Evolutionary conservation across 2,888 invertebrate genomes (phyloP).

Genomic region (Alcis repandata): DNA sequence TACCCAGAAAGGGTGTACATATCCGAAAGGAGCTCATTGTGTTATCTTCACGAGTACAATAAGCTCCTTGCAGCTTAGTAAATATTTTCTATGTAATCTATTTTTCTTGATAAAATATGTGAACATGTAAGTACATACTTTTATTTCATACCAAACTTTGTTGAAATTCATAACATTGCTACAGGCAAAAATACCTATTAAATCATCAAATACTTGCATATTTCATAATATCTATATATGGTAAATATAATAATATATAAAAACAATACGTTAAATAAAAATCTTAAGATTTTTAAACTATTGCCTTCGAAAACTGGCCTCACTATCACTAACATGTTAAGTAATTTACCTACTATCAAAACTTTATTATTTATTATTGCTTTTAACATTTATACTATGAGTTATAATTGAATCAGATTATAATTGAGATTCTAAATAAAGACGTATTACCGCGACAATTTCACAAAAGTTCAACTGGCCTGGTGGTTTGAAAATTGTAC

Average conservation of each 20-base stretch:
- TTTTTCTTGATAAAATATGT: too few relatives aligned
- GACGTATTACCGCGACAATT: constrained; percentile 46
- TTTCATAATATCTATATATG: constrained; percentile 19
- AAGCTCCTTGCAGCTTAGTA: too few relatives aligned
- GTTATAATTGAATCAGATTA: constrained; percentile 51
- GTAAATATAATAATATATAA: constrained; percentile 22
- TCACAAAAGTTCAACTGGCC: constrained; percentile 46
- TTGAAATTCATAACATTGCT: constrained; percentile 1
- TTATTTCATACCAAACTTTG: background rate
- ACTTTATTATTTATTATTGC: constrained; percentile 56
- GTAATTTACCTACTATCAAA: constrained; percentile 55
- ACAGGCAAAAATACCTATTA: constrained; percentile 15
- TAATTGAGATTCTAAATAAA: constrained; percentile 45
- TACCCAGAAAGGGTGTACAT: too few relatives aligned
- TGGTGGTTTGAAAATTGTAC: constrained; percentile 3
- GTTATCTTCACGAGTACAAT: too few relatives aligned
- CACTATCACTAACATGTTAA: constrained; percentile 68
- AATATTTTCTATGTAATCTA: too few relatives aligned
- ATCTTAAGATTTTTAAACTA: constrained; percentile 50
- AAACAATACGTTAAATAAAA: constrained; percentile 31
- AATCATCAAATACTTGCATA: constrained; percentile 20
- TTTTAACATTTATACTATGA: constrained; percentile 50
- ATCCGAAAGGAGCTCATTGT: too few relatives aligned
- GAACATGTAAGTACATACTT: too few relatives aligned
- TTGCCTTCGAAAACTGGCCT: constrained; percentile 77